Conservation (phyloP, 1,140 invertebrate genomes). For the Macrobrachium nipponense region DNA sequence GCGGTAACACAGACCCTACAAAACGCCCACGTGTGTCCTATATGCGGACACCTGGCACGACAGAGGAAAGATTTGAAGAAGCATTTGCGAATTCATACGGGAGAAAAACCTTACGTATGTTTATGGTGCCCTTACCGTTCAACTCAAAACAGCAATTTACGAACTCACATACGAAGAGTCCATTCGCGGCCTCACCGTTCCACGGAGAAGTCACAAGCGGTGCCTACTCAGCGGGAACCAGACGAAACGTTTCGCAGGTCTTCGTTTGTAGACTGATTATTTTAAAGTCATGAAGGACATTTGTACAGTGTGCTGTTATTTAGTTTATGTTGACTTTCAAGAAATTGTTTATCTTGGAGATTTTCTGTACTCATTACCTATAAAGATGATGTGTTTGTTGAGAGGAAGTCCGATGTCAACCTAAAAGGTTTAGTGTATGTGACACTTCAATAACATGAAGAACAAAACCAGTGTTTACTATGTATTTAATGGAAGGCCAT, state of each 20-base stretch:
- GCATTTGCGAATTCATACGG: slow-evolving; percentile 95
- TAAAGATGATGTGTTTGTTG: no score
- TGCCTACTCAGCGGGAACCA: slow-evolving; percentile 30
- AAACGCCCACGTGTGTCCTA: slow-evolving; percentile 54
- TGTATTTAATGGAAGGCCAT: no score
- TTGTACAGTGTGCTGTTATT: background rate
- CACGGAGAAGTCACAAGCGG: slow-evolving; percentile 31
- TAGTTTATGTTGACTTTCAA: slow-evolving; percentile 7
- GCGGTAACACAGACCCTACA: slow-evolving; percentile 46
- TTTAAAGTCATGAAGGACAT: background rate
- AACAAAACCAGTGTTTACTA: no score
- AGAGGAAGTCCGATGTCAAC: no score
- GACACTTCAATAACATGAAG: no score
- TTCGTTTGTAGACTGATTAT: slow-evolving; percentile 34
- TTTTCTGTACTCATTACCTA: no score
- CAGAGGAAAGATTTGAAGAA: slow-evolving; percentile 87
- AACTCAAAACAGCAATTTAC: slow-evolving; percentile 77
- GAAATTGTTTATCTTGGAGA: background rate
- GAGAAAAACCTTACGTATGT: slow-evolving; percentile 98
- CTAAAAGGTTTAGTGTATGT: no score
- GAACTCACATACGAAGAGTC: slow-evolving; percentile 72
- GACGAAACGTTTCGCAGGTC: slow-evolving; percentile 30
- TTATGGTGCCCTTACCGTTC: slow-evolving; percentile 74
- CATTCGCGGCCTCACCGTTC: slow-evolving; percentile 45
- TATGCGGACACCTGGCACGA: slow-evolving; percentile 54